Conservation (phyloP, 2,888 invertebrate species). For the Leucophenga montana region DNA sequence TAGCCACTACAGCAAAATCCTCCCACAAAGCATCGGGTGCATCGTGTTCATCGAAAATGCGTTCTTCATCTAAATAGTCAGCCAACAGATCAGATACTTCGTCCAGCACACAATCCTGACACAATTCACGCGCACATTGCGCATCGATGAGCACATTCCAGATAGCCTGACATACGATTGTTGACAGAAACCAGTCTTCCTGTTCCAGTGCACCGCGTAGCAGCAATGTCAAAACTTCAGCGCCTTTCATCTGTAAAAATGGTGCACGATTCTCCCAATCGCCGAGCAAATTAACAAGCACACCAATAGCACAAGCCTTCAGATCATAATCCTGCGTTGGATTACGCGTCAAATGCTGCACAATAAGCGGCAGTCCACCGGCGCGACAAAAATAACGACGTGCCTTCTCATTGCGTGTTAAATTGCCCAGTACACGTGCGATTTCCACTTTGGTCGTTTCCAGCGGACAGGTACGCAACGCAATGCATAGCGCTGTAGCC, state of each 20-base stretch:
- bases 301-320: conserved; percentile 85
- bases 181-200: conserved; percentile 81
- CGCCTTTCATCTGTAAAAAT: conserved; percentile 75
- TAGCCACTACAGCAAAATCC: conserved; percentile 83
- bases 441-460: conserved; percentile 77
- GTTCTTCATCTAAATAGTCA: conserved; percentile 77
- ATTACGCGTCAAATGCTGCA: conserved; percentile 63
- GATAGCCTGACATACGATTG: conserved; percentile 82
- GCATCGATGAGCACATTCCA: conserved; percentile 81
- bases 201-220: conserved; percentile 76
- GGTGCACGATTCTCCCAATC: conserved; percentile 76
- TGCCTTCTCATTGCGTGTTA: conserved; percentile 81
- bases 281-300: conserved; percentile 85
- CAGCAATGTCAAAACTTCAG: conserved; percentile 75
- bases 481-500: conserved; percentile 59
- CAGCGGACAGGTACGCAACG: conserved; percentile 60
- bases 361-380: conserved; percentile 78
- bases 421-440: conserved; percentile 86
- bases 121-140: conserved; percentile 47
- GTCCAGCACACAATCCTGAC: conserved; percentile 74
- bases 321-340: conserved; percentile 77
- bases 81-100: conserved; percentile 75
- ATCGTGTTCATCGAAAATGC: conserved; percentile 70
- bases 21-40: conserved; percentile 77
- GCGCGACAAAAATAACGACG: conserved; percentile 80